Conservation (phyloP, 2,888 invertebrate genomes). For the Cataglyphis rosenhaueri region DNA sequence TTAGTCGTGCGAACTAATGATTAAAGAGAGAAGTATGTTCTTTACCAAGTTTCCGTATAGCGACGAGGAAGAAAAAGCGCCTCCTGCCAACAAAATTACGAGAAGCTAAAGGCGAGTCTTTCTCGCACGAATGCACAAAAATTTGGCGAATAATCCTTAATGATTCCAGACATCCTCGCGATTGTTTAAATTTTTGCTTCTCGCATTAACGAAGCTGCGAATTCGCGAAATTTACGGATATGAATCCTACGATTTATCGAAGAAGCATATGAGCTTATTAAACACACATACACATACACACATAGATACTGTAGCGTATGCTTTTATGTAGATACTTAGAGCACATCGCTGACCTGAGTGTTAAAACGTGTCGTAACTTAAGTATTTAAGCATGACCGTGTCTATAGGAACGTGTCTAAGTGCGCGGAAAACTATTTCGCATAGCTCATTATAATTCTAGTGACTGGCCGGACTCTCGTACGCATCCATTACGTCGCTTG, state of each 20-base stretch:
- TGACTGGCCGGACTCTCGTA: constrained; percentile 35
- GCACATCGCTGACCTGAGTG: constrained; percentile 30
- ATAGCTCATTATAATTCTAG: constrained; percentile 53
- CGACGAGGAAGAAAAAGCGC: constrained; percentile 41
- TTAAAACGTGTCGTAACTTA: constrained; percentile 52
- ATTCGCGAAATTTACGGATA: neutral
- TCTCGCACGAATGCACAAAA: constrained; percentile 43
- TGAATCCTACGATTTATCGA: neutral
- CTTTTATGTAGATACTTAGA: constrained; percentile 22
- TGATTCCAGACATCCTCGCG: constrained; percentile 42
- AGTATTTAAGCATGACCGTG: constrained; percentile 29
- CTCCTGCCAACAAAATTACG: constrained; percentile 37
- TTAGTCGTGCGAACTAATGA: constrained; percentile 68
- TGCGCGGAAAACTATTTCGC: constrained; percentile 51
- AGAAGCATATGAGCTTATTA: neutral
- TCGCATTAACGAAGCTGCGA: neutral
- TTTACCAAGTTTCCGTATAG: constrained; percentile 36
- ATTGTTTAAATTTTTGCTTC: constrained; percentile 2
- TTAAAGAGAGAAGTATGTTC: constrained; percentile 60
- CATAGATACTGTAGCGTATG: neutral
- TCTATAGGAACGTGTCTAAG: constrained; percentile 49
- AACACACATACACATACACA: neutral
- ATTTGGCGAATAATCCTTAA: constrained; percentile 38
- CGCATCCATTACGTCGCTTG: constrained; percentile 45
- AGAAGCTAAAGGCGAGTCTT: constrained; percentile 32